Base-by-base conservation (phyloP, 1,140 invertebrate species). In the Platyura marginata region DNA sequence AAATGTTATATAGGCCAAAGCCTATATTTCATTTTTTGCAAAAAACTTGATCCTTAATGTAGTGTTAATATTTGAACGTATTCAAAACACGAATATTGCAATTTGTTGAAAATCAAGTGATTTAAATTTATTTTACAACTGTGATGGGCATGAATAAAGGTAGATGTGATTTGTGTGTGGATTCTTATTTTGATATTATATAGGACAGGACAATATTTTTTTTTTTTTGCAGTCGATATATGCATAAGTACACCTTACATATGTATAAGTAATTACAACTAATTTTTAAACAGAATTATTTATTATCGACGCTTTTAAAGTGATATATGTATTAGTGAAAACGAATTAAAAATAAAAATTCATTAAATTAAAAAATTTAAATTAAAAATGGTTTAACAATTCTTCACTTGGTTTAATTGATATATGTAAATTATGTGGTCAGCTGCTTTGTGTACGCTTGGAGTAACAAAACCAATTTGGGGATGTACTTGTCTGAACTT, bases 361-460 rank as follows among this genome's bases (percentile, higher is more conserved):
- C n/a, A n/a, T n/a, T 13, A 29, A 13, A 6, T 29, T 8, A 29
- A 29, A 8, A 29, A 8, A 8, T 29, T 29, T 29, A 6, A 13
- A 29, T 29, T 29, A 29, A 29, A 29, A 8, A 8, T 29, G 6
- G 25, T 29, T 29, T 15, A 10, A 37, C 15, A 6, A 15, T 6
- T 37, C 6, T 15, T 10, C 35, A 37, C 13, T 6, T 15, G 35
- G 8, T 37, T 8, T 6, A 16, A 10, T 15, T 37, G 18, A 37
- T 16, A 23, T 15, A 8, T 11, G 23, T 3, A 41, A 22, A 41
- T 10, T 41, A 61, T 61, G 59, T 61, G 59, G 59, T 61, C 59
- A 48, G 59, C 60, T 50, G 56, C 59, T 45, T 54, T 61, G 46
- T 61, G 59, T 50, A 61, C 59, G 42, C 49, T 61, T 48, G 59